Evolutionary conservation across 2,797 vertebrate genomes (phyloP).

Genomic region (Phaenicophaeus curvirostris): DNA sequence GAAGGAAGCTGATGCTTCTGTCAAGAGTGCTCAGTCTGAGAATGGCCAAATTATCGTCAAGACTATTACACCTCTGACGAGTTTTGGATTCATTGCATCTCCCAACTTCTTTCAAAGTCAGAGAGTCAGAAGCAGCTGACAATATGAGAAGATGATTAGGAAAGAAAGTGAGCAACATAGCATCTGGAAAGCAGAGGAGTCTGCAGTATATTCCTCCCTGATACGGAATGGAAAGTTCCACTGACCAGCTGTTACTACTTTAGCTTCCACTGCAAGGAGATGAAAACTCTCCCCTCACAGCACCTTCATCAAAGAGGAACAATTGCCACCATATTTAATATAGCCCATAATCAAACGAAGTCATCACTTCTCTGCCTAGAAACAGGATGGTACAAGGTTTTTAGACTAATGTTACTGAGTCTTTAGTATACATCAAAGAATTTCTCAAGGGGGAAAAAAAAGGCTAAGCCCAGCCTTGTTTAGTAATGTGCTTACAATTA

Average conservation of each 20-base stretch:
- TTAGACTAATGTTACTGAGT: not conserved
- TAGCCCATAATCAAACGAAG: not conserved
- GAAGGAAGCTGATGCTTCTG: not conserved
- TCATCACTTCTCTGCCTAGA: not conserved
- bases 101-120: not conserved
- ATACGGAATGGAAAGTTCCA: not conserved
- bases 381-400: not conserved
- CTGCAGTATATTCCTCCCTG: not conserved
- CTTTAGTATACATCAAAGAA: not conserved
- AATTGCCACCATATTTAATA: not conserved
- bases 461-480: not conserved
- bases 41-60: not conserved
- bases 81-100: not conserved
- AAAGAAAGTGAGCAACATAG: not conserved
- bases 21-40: not conserved
- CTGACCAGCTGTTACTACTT: not conserved
- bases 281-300: not conserved
- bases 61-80: not conserved
- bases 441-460: not conserved
- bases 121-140: not conserved
- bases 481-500: constrained; percentile 59
- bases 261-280: not conserved
- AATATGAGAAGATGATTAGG: not conserved
- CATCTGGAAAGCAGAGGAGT: not conserved
- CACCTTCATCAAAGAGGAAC: not conserved